These are phyloP conservation scores for Trichogramma pretiosum DNA, from an alignment of 1,140 invertebrate species.

Conservation along the genomic window DNA sequence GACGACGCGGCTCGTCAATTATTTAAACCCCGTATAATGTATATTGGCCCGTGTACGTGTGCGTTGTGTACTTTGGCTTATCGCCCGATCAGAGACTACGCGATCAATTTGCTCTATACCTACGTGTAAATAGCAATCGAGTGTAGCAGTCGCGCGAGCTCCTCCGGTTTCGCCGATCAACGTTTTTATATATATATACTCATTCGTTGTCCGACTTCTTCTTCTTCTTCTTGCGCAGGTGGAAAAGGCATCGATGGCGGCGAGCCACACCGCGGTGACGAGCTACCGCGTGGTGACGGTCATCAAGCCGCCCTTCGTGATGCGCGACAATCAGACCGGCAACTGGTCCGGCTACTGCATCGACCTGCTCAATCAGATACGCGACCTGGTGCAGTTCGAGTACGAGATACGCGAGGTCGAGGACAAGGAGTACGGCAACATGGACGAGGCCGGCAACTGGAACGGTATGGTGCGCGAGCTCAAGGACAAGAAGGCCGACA, in stretches of 20 bases:
- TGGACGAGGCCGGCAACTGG: constrained; percentile 82
- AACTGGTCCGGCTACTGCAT: constrained; percentile 87
- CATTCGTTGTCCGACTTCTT: too few relatives aligned
- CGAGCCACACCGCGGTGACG: constrained; percentile 67
- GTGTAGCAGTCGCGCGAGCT: neutral
- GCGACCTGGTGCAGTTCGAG: constrained; percentile 74
- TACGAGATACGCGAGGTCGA: constrained; percentile 74
- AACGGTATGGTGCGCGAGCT: constrained; percentile 87
- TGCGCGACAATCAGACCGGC: constrained; percentile 55
- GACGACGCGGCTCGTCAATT: too few relatives aligned
- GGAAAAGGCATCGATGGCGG: constrained; percentile 55
- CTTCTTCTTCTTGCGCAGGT: constrained; percentile 54
- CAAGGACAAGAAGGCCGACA: constrained; percentile 82
- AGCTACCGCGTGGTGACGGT: constrained; percentile 74
- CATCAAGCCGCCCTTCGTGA: constrained; percentile 81
- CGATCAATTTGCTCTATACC: too few relatives aligned
- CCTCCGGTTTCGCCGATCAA: too few relatives aligned
- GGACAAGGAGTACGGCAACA: constrained; percentile 73
- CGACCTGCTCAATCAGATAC: constrained; percentile 80
- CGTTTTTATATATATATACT: too few relatives aligned
- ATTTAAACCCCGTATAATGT: too few relatives aligned
- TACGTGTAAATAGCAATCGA: too few relatives aligned
- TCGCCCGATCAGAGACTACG: too few relatives aligned
- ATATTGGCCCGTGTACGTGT: too few relatives aligned
- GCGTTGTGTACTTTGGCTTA: too few relatives aligned